Conservation (phyloP, 2,888 invertebrate genomes). For the Drosophila dives region DNA sequence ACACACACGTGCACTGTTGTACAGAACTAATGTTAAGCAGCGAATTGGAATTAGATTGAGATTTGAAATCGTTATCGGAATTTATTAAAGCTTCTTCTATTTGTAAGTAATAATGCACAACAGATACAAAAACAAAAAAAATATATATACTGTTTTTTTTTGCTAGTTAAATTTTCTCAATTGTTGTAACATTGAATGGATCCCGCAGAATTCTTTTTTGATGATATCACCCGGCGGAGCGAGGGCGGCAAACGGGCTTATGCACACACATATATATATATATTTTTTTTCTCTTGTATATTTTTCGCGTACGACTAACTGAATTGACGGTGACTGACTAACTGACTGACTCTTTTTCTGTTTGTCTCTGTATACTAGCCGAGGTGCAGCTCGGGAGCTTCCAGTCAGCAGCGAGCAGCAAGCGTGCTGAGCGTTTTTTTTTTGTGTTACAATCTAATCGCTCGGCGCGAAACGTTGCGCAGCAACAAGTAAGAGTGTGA, state of each 20-base stretch:
- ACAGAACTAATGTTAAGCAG: background rate
- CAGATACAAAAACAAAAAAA: background rate
- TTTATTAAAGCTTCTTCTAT: constrained; percentile 13
- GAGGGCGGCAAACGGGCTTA: constrained; percentile 23
- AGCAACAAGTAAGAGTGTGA: constrained; percentile 9
- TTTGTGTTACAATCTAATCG: constrained; percentile 65
- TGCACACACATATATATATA: background rate
- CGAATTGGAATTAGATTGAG: constrained; percentile 5
- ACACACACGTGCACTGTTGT: background rate
- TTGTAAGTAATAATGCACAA: constrained; percentile 5
- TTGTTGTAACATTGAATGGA: constrained; percentile 51
- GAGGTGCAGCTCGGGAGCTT: constrained; percentile 37
- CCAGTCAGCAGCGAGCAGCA: constrained; percentile 16
- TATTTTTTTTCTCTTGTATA: constrained; percentile 46
- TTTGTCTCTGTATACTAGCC: constrained; percentile 37
- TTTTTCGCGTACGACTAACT: constrained; percentile 71
- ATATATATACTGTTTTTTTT: background rate
- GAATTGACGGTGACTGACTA: constrained; percentile 47
- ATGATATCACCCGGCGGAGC: constrained; percentile 48
- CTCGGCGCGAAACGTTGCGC: constrained; percentile 52
- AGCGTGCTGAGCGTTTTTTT: constrained; percentile 43
- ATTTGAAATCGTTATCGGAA: constrained; percentile 13
- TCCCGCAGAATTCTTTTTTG: constrained; percentile 5
- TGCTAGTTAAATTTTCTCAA: constrained; percentile 19
- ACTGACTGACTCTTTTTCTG: constrained; percentile 31